A percentile compares a stretch with the other conserved stretches of the same genome.
Evolutionary conservation across 2,888 invertebrate genomes (phyloP).

Genomic region (Eupithecia vulgata): DNA sequence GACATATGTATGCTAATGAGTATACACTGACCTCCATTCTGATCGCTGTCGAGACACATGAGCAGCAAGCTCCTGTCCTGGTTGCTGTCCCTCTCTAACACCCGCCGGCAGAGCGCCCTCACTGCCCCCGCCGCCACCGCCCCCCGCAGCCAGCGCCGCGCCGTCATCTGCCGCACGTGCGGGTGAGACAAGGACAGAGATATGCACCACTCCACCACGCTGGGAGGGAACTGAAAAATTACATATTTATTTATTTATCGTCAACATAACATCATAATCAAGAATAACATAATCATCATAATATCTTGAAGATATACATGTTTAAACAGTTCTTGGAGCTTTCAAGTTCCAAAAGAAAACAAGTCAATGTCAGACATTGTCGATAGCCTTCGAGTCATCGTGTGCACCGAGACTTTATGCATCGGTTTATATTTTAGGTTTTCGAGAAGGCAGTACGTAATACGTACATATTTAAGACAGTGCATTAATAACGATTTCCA

Average conservation of each 20-base stretch:
- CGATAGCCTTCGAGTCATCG: not conserved
- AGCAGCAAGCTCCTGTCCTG: slow-evolving; percentile 43
- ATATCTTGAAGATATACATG: not conserved
- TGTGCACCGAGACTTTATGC: not conserved
- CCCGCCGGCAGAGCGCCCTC: slow-evolving; percentile 43
- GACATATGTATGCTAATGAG: not conserved
- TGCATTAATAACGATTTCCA: not conserved
- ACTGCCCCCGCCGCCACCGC: slow-evolving; percentile 36
- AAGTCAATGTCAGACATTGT: not conserved
- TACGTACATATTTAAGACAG: too few species aligned
- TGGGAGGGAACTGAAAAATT: slow-evolving; percentile 56
- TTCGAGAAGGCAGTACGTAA: not conserved
- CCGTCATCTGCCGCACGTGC: slow-evolving; percentile 61
- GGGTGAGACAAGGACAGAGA: slow-evolving; percentile 71
- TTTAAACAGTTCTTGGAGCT: not conserved
- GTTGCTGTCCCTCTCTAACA: slow-evolving; percentile 8
- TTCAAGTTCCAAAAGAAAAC: not conserved
- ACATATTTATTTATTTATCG: too few species aligned
- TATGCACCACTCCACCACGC: slow-evolving; percentile 70
- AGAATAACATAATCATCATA: too few species aligned
- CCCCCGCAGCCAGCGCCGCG: slow-evolving; percentile 74
- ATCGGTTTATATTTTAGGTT: not conserved
- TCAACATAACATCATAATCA: too few species aligned
- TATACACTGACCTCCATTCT: slow-evolving; percentile 42
- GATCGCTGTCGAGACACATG: slow-evolving; percentile 45